Percentiles rank a stretch among this genome's conserved stretches.
phyloP scores from a whole-genome alignment of 2,888 invertebrate genomes.

The Dryadula phaetusa region DNA sequence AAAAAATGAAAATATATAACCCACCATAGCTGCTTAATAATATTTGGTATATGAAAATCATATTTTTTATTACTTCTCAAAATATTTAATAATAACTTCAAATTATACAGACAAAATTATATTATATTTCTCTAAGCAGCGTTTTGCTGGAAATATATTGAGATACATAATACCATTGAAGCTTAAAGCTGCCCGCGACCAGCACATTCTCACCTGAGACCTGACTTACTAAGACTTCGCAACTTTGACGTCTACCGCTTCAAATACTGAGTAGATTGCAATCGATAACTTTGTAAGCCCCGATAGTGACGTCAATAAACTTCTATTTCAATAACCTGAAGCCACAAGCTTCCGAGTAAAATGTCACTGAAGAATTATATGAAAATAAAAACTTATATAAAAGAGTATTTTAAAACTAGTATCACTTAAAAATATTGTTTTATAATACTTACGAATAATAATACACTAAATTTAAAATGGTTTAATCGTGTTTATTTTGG shows the following conservation, averaged over 20 bases:
- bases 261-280: constrained; percentile 66
- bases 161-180: constrained; percentile 18
- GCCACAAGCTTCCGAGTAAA: constrained; percentile 2
- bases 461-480: no score
- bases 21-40: no score
- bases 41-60: no score
- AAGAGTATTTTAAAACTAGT: not conserved
- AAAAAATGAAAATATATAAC: no score
- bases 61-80: no score
- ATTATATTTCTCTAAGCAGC: not conserved
- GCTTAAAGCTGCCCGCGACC: constrained; percentile 51
- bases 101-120: not conserved
- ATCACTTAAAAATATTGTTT: not conserved
- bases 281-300: constrained; percentile 64
- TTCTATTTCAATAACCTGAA: constrained; percentile 41
- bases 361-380: not conserved
- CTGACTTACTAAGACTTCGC: constrained; percentile 79
- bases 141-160: not conserved
- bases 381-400: not conserved
- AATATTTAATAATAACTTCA: not conserved
- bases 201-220: constrained; percentile 83
- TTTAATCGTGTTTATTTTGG: no score
- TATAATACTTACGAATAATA: no score
- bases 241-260: constrained; percentile 74
- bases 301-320: constrained; percentile 46